Evolutionary conservation across 2,888 invertebrate species (phyloP).

Genomic region (Isotomurus palustris): DNA sequence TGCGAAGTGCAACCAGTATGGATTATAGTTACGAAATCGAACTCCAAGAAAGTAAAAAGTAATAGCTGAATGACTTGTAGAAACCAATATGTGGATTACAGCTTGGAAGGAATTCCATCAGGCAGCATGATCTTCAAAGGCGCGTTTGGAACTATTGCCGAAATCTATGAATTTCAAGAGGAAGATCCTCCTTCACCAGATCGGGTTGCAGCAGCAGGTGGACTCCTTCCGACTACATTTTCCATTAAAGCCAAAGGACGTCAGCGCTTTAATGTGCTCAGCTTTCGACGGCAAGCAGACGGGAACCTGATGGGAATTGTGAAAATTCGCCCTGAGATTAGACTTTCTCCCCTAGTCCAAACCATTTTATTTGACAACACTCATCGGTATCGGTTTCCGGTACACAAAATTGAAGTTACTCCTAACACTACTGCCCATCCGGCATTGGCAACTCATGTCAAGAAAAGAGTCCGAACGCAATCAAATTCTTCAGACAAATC

Average conservation of each 20-base stretch:
- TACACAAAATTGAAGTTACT: conserved; percentile 3
- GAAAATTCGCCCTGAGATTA: conserved; percentile 63
- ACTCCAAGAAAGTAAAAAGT: too few relatives aligned
- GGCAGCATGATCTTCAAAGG: conserved; percentile 30
- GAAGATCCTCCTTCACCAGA: conserved; percentile 46
- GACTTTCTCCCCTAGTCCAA: conserved; percentile 19
- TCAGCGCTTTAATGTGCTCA: conserved; percentile 65
- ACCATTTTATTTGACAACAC: conserved; percentile 12
- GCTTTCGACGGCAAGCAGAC: conserved; percentile 51
- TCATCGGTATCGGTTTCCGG: conserved; percentile 8
- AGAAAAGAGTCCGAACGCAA: neutral
- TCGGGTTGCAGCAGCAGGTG: conserved; percentile 7
- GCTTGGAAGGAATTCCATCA: conserved; percentile 29
- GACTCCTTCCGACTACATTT: conserved; percentile 27
- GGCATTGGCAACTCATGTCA: neutral
- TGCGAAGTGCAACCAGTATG: neutral
- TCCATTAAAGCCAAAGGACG: conserved; percentile 66
- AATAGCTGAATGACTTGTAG: too few relatives aligned
- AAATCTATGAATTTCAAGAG: conserved; percentile 61
- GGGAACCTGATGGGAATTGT: conserved; percentile 58
- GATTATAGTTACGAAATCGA: too few relatives aligned
- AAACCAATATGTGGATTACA: too few relatives aligned
- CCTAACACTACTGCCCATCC: too few relatives aligned
- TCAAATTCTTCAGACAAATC: neutral
- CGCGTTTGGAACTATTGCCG: conserved; percentile 60